A percentile compares a stretch with the other conserved stretches of the same genome.
Evolutionary conservation across 2,888 invertebrate species (phyloP).

Genomic region (Pandemis cinnamomeana): DNA sequence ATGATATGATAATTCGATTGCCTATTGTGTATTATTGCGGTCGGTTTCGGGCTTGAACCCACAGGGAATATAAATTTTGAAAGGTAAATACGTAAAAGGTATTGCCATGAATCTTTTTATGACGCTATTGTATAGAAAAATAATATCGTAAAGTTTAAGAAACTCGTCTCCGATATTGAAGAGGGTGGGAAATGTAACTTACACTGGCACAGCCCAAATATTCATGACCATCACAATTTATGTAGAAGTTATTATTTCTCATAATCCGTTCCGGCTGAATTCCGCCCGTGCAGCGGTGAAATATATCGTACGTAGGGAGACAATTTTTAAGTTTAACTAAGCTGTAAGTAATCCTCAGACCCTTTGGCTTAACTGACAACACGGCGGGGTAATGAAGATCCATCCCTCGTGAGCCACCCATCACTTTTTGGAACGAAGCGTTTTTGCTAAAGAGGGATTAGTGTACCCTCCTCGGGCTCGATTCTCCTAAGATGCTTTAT

Average conservation of each 20-base stretch:
- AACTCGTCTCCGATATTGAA: slow-evolving; percentile 51
- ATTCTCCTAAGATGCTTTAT: slow-evolving; percentile 84
- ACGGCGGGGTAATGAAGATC: slow-evolving; percentile 81
- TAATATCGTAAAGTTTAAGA: slow-evolving; percentile 54
- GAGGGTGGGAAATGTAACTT: slow-evolving; percentile 54
- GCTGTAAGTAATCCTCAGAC: slow-evolving; percentile 76
- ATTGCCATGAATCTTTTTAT: slow-evolving; percentile 74
- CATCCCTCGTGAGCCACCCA: slow-evolving; percentile 80
- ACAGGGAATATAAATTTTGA: slow-evolving; percentile 79
- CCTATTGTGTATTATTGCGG: slow-evolving; percentile 78
- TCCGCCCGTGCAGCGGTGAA: background rate
- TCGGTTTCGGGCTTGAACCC: slow-evolving; percentile 70
- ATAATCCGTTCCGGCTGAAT: slow-evolving; percentile 27
- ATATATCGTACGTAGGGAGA: slow-evolving; percentile 28
- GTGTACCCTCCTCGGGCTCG: slow-evolving; percentile 79
- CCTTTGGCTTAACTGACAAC: slow-evolving; percentile 82
- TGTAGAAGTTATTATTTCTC: slow-evolving; percentile 31
- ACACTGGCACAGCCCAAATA: slow-evolving; percentile 23
- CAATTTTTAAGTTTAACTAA: slow-evolving; percentile 74
- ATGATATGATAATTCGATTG: slow-evolving; percentile 81
- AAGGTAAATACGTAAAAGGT: slow-evolving; percentile 78
- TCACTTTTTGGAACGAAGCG: slow-evolving; percentile 84
- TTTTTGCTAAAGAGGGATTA: slow-evolving; percentile 85
- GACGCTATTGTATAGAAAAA: slow-evolving; percentile 69
- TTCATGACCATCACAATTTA: slow-evolving; percentile 34